Evolutionary conservation across 2,113 vertebrate species (phyloP).

Genomic region (Notarius lentiginosus): DNA sequence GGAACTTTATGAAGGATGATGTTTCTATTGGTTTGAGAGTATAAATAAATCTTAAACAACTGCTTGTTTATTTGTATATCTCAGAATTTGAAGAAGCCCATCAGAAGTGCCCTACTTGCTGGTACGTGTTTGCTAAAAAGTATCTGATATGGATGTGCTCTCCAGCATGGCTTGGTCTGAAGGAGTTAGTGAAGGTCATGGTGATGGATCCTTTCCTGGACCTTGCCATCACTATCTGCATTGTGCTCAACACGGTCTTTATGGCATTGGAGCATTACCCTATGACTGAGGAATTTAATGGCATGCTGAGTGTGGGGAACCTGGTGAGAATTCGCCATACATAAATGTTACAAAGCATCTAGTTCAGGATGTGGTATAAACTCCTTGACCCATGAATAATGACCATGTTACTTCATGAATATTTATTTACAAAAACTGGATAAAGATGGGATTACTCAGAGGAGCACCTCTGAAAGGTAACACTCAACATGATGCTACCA

Average conservation of each 20-base stretch:
- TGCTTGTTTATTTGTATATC: conserved; percentile 37
- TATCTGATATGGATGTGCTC: conserved; percentile 95
- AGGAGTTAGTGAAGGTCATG: conserved; percentile 85
- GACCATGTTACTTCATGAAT: background rate
- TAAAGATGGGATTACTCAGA: background rate
- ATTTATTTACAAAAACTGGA: background rate
- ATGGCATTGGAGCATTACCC: conserved; percentile 98
- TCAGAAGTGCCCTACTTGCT: conserved; percentile 91
- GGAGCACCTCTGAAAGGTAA: background rate
- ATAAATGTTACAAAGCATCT: background rate
- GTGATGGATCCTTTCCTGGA: conserved; percentile 98
- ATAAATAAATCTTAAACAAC: background rate
- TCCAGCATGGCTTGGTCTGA: conserved; percentile 85
- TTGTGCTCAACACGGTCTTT: conserved; percentile 97
- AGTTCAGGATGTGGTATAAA: background rate
- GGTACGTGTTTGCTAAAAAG: conserved; percentile 85
- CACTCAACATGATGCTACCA: background rate
- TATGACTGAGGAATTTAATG: conserved; percentile 93
- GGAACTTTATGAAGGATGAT: background rate
- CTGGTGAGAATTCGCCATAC: conserved; percentile 78
- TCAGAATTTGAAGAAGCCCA: conserved; percentile 90
- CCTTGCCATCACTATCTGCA: conserved; percentile 94
- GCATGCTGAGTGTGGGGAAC: conserved; percentile 93
- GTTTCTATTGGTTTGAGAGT: background rate
- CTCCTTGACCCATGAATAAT: background rate